These are phyloP conservation scores for Gopherus flavomarginatus DNA, from an alignment of 2,113 vertebrate genomes.

Conservation along the genomic window DNA sequence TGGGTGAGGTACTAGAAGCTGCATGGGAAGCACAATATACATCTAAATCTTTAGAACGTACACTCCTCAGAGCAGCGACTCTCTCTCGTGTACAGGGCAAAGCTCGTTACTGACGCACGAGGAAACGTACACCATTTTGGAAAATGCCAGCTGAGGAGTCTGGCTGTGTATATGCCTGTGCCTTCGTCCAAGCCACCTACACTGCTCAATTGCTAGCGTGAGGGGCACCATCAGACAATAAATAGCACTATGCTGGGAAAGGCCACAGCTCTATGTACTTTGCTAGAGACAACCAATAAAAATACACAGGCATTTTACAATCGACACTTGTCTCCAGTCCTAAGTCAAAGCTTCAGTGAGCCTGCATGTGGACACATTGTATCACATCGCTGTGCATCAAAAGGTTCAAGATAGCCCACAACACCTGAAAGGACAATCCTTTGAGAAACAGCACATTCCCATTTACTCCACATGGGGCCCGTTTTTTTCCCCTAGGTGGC, in stretches of 20 bases:
- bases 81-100: neutral
- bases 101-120: slow-evolving; percentile 8
- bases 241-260: neutral
- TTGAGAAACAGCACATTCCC: neutral
- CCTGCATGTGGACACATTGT: neutral
- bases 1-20: slow-evolving; percentile 27
- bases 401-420: neutral
- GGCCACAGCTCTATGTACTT: slow-evolving; percentile 10
- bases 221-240: neutral
- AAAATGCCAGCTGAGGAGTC: neutral
- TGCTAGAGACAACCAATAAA: slow-evolving; percentile 26
- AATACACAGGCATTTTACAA: neutral
- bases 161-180: slow-evolving; percentile 3
- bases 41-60: slow-evolving; percentile 36
- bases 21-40: slow-evolving; percentile 29
- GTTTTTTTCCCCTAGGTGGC: neutral
- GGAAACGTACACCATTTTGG: neutral
- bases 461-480: neutral
- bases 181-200: neutral
- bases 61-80: neutral
- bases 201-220: slow-evolving; percentile 19
- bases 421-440: neutral
- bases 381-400: neutral
- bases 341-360: slow-evolving; percentile 8
- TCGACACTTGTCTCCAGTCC: neutral